A percentile compares a stretch with the other conserved stretches of the same genome.
phyloP scores from a whole-genome alignment of 1,140 invertebrate species.

The Rhopalosiphum padi region DNA sequence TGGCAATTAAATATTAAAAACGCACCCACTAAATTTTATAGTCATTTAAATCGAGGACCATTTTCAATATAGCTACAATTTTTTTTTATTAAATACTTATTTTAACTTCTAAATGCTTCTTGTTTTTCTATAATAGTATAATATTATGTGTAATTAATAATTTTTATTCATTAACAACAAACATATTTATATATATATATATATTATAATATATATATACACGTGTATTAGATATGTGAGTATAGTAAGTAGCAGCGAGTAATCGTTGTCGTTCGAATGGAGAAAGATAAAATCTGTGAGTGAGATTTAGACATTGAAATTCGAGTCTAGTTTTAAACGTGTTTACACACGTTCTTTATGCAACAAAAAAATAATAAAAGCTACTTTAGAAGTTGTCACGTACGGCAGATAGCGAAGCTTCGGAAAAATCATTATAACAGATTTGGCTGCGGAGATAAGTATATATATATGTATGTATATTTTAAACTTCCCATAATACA shows the following conservation, averaged over 20 bases:
- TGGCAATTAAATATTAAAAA: neutral
- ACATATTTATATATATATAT: neutral
- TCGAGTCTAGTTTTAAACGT: neutral
- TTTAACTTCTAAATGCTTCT: too few species aligned
- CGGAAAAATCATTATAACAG: conserved; percentile 28
- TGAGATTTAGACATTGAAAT: neutral
- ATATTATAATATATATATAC: neutral
- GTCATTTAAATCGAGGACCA: neutral
- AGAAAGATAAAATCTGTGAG: neutral
- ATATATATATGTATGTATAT: neutral
- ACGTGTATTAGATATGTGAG: neutral
- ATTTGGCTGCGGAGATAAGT: conserved; percentile 28
- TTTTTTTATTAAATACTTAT: too few species aligned
- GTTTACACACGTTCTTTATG: neutral
- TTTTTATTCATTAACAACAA: neutral
- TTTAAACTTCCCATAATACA: conserved; percentile 19
- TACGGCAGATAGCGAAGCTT: conserved; percentile 9
- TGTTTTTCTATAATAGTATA: too few species aligned
- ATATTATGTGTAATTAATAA: neutral
- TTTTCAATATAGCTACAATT: neutral
- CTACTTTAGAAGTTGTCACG: conserved; percentile 14
- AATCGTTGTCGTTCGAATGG: neutral
- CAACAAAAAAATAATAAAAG: neutral
- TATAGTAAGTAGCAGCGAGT: neutral
- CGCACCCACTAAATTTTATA: neutral